phyloP scores from a whole-genome alignment of 2,888 invertebrate species.

The Craniophora ligustri region DNA sequence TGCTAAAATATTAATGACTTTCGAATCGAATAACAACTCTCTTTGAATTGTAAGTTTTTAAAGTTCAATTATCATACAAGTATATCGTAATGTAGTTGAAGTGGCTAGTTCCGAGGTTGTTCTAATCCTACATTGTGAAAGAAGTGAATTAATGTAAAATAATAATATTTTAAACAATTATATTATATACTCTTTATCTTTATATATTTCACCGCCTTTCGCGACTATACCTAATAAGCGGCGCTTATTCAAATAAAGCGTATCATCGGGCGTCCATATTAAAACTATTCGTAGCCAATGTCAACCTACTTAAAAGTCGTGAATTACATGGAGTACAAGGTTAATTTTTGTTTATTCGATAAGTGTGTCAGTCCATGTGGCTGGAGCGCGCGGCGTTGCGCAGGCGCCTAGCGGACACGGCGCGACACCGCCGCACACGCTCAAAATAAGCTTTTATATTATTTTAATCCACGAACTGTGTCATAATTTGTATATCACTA shows the following conservation, averaged over 20 bases:
- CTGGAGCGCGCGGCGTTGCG: slow-evolving; percentile 23
- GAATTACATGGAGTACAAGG: slow-evolving; percentile 61
- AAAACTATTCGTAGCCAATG: slow-evolving; percentile 60
- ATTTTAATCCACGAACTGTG: slow-evolving; percentile 80
- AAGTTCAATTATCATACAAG: too few relatives aligned
- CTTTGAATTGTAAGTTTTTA: too few relatives aligned
- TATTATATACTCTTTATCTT: too few relatives aligned
- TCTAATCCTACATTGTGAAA: too few relatives aligned
- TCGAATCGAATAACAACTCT: too few relatives aligned
- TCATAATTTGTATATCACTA: slow-evolving; percentile 71
- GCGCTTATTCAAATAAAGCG: slow-evolving; percentile 24
- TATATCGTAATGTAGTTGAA: too few relatives aligned
- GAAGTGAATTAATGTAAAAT: too few relatives aligned
- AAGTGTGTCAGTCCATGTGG: slow-evolving; percentile 49
- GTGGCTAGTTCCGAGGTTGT: too few relatives aligned
- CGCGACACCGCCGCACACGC: slow-evolving; percentile 44
- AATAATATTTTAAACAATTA: too few relatives aligned
- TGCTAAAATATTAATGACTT: too few relatives aligned
- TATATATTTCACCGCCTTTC: not conserved
- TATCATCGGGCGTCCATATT: slow-evolving; percentile 38
- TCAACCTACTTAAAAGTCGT: slow-evolving; percentile 55
- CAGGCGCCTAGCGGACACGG: slow-evolving; percentile 50
- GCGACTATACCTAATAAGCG: not conserved
- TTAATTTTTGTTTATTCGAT: slow-evolving; percentile 55
- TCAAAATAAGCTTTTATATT: slow-evolving; percentile 75